Base-by-base conservation (phyloP, 2,888 invertebrate genomes). In the Lamellibrachia satsuma region DNA sequence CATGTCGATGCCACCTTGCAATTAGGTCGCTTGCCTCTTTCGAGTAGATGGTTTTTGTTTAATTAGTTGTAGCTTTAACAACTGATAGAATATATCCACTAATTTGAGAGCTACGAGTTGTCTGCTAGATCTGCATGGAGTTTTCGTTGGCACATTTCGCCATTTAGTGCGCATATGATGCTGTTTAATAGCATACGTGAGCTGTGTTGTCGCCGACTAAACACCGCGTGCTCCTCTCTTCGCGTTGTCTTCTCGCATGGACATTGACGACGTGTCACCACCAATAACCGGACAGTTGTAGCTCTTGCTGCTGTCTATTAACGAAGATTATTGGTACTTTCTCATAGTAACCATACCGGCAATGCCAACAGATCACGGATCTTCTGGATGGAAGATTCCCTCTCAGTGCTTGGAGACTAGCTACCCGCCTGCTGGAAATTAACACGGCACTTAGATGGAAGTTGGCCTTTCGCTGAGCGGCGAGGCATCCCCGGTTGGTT, bases 1-100 rank as follows among this genome's bases (percentile, higher is more conserved):
- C 75, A 75, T 75, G 75, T n/a, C 75, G 75, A 22, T 22, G 75
- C 75, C 75, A 75, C 22, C 2, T 75, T 75, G 75, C 75, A 75
- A 75, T 75, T 75, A 75, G 75, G 75, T 75, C 75, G 75, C 75
- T 75, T 75, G 75, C 75, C 75, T 75, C 75, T 75, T 75, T 15
- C 75, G 75, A 75, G 75, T 75, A 75, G 75, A 75, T 75, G 15
- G 75, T 75, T 75, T 15, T 22, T 6, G 39, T 39, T 39, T 22
- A 75, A 75, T 1, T 75, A 75, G 75, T 75, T n/a, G 75, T 75
- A 75, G 75, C 22, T 15, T 75, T 75, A 75, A 75, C 75, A 75
- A 75, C 15, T 75, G 75, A 75, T n/a, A n/a, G 75, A 75, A 75
- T 75, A 75, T n/a, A 75, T 22, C 15, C 22, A 75, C 75, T 75